Percentiles rank a stretch among this genome's conserved stretches.
These are phyloP conservation scores for Stegastes partitus DNA, from an alignment of 2,113 vertebrate genomes.

Conservation along the genomic window DNA sequence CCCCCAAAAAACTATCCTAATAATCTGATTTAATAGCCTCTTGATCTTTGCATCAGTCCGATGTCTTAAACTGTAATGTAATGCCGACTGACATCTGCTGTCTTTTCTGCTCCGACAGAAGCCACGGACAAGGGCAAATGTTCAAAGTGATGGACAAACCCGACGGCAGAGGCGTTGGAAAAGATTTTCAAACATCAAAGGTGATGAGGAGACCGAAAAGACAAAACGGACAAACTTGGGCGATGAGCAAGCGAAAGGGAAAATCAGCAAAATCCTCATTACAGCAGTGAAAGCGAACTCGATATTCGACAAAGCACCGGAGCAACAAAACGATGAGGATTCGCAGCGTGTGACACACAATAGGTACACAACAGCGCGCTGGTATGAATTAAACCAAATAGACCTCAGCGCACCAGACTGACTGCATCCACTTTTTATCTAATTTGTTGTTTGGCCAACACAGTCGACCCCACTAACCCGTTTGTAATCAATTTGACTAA, in stretches of 20 bases:
- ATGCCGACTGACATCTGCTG: neutral
- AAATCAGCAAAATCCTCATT: neutral
- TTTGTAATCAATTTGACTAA: slow-evolving; percentile 66
- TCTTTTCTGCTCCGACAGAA: slow-evolving; percentile 14
- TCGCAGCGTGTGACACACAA: neutral
- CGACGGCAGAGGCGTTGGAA: neutral
- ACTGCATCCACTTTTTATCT: slow-evolving; percentile 53
- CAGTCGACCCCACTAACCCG: slow-evolving; percentile 45
- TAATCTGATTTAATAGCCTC: too few relatives aligned
- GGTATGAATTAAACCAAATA: slow-evolving; percentile 4
- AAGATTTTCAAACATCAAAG: neutral
- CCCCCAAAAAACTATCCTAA: too few relatives aligned
- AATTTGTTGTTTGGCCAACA: slow-evolving; percentile 58
- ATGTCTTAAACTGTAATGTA: neutral
- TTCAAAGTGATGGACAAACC: neutral
- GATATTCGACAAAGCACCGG: neutral
- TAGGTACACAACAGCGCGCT: neutral
- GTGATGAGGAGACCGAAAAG: neutral
- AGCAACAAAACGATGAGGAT: neutral
- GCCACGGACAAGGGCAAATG: neutral
- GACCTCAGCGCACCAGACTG: slow-evolving; percentile 27
- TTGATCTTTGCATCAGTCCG: slow-evolving; percentile 1
- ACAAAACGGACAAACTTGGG: neutral
- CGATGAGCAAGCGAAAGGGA: too few relatives aligned
- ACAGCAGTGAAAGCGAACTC: neutral